Evolutionary conservation across 1,140 invertebrate species (phyloP), one percentile per base, ranked within the genome.

Genomic region (Chrysopa pallens): DNA sequence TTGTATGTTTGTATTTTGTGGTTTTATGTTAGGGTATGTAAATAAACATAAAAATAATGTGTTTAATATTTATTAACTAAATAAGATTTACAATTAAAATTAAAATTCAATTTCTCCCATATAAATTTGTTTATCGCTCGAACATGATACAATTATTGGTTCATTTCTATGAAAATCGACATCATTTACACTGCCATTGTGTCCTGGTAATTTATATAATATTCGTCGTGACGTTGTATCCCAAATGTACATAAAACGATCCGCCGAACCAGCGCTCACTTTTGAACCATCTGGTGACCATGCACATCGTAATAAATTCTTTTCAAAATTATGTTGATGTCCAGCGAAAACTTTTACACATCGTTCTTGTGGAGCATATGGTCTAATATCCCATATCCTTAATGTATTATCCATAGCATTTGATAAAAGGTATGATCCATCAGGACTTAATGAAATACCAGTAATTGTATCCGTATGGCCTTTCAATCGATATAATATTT

Each of bases 301-400:
- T 0, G 78, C 67, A 61, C 89, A 93, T 12, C 83, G 67, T 13
- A 96, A 59, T 37, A 95, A 65, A 60, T 90, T 89, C 67, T 94
- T 95, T 69, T 98, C 94, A 69, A 96, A 98, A 65, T 96, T 97
- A 63, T 98, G 93, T 54, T 93, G 89, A 69, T 97, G 90, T 0
- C 93, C 57, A 23, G 68, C 66, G 45, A 98, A 76, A 31, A 95
- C 78, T 67, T 95, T 94, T 0, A 95, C 80, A 63, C 91, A 96
- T 47, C 95, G 70, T 54, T 98, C 90, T 39, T 78, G 76, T 1
- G 90, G 86, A 3, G 93, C 69, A 62, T 79, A 86, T 0, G 81
- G 78, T 29, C 81, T 61, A 28, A 86, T 73, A 57, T 86, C 83
- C 81, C 83, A 86, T 50, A 85, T 83, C 31, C 81, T 68, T 12